Evolutionary conservation across 2,797 vertebrate genomes (phyloP), one percentile per base, ranked within the genome.

Genomic region (Chaenodraco wilsoni): DNA sequence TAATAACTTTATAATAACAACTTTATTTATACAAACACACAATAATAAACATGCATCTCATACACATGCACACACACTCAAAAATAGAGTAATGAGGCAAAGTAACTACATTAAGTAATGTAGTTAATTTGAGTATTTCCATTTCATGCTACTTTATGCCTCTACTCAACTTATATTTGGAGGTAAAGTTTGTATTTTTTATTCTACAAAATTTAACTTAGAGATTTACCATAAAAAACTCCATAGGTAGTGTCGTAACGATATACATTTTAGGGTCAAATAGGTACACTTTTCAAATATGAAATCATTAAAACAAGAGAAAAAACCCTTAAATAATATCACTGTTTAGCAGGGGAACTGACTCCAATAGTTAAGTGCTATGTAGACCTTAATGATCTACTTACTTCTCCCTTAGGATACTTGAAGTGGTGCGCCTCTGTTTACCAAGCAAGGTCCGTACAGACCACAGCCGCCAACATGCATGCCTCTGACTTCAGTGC

Each of bases 11-110:
- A 27, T 27, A 27, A 27, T 27, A 27, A 27, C 4, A 27, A 27
- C 27, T 27, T 27, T 27, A 27, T 27, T 27, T 5, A 27, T 49
- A 41, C 58, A 82, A 67, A 84, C 74, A 72, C 78, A 82, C 79
- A 81, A 52, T 21, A 51, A 74, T 21, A 5, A 56, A 57, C 76
- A 60, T 57, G 60, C 31, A 76, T 59, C 58, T 33, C 63, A 0
- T 41, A 56, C 48, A 48, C 48, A 52, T 43, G 44, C 43, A 65
- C 5, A 0, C 57, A 76, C 75, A 71, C 56, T 84, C 45, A 76
- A 70, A 79, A 41, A 31, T 52, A 21, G 49, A 74, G 48, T 55
- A 67, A 50, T 60, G 58, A 60, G 2, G 27, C 52, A 33, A 31
- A 16, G 9, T 21, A 40, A 50, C 23, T 33, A 69, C 58, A 49